These are phyloP conservation scores for Chaetodon auriga DNA, from an alignment of 2,113 vertebrate genomes.

Conservation along the genomic window DNA sequence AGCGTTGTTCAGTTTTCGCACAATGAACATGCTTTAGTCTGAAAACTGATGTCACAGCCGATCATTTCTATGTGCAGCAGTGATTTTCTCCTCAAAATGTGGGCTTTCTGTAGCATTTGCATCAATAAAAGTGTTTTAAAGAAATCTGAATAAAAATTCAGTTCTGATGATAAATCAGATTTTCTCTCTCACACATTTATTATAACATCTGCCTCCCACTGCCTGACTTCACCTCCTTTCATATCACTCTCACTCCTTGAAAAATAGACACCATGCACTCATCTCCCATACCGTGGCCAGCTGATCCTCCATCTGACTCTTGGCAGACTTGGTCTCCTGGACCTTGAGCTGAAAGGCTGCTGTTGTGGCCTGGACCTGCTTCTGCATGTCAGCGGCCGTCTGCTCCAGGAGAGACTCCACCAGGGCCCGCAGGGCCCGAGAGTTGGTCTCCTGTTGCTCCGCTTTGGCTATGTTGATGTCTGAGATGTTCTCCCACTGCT, in stretches of 20 bases:
- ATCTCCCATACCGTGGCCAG: conserved; percentile 84
- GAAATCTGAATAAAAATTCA: background rate
- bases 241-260: background rate
- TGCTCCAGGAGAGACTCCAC: conserved; percentile 89
- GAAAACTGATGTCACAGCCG: too few species aligned
- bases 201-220: background rate
- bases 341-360: conserved; percentile 82
- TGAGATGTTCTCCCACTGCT: conserved; percentile 90
- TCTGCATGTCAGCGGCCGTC: conserved; percentile 83
- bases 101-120: too few species aligned
- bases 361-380: conserved; percentile 82
- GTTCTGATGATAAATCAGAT: background rate
- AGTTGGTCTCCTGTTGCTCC: conserved; percentile 89
- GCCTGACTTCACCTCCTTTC: background rate
- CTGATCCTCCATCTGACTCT: conserved; percentile 87
- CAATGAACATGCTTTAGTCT: too few species aligned
- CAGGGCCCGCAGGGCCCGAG: conserved; percentile 82
- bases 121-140: background rate
- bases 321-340: conserved; percentile 86
- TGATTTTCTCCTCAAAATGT: too few species aligned
- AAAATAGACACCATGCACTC: background rate
- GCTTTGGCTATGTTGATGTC: conserved; percentile 88
- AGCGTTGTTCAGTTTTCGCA: too few species aligned
- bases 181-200: background rate
- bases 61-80: too few species aligned